Base-by-base conservation (phyloP, 2,888 invertebrate species). In the Noctua janthina region DNA sequence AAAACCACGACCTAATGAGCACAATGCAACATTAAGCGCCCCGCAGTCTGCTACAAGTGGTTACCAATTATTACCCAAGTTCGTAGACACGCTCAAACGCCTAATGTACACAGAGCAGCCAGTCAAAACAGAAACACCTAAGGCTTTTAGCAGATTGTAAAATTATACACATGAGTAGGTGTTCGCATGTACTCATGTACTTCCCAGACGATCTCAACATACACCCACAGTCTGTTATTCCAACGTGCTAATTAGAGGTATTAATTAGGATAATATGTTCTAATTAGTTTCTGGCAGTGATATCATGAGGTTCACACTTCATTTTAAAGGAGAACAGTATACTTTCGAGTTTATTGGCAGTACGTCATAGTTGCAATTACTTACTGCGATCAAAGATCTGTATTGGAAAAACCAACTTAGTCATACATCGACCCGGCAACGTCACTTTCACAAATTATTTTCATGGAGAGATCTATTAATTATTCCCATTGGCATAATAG, bases 301-400 rank as follows among this genome's bases (percentile, higher is more conserved):
- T 95, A 95, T 95, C 95, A 92, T 93, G 93, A 93, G 92, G 91
- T 92, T 95, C 94, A 92, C 95, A 94, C 95, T 93, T 94, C 85
- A 90, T 89, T 90, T 90, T 90, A 90, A 89, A 85, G 71, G 82
- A 78, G 80, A 88, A 83, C 82, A 81, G 76, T 75, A 68, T 46
- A 77, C 82, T 90, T 88, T 88, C 88, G 46, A 80, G 74, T 82
- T 78, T 90, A 87, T 75, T 74, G 62, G 78, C 62, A 35, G 81
- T 39, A 77, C 70, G 71, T 86, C 76, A 72, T 85, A 88, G 85
- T 85, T 71, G 74, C 23, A 72, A 79, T 59, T 84, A 46, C 51
- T 23, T 64, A 79, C 68, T 46, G 46, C 29, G 46, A 78, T 69
- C 46, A 49, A 69, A 67, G 59, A 49, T 56, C 29, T 79, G 43